Base-by-base conservation (phyloP, 2,113 vertebrate genomes). In the Haemorhous mexicanus region DNA sequence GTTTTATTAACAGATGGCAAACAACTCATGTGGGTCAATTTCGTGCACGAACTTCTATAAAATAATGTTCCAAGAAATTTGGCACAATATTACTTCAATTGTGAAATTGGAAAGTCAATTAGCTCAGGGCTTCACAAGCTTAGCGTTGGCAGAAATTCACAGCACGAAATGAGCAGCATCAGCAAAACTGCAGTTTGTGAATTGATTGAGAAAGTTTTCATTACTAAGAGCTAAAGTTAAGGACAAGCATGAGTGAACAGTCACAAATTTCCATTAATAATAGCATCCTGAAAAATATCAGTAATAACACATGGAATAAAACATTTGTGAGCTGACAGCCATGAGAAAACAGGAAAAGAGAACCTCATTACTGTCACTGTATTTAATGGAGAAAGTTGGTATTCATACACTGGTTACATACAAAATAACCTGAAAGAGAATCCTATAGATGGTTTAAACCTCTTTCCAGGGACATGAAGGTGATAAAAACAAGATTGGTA, bases 81-180 rank as follows among this genome's bases (percentile, higher is more conserved):
- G 68, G 64, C 84, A 93, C 63, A 88, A 55, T 93, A 78, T 72
- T 87, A 91, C 66, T 91, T 87, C 80, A 90, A 28, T 84, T 81
- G 76, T 87, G 64, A 94, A 94, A 95, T 19, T 81, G 76, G 75
- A 90, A 94, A 89, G 76, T 83, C 76, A 89, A 85, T 96, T 94
- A 95, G 72, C 58, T 87, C 55, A 84, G 46, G 56, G 67, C 61
- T 95, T 94, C 83, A 92, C 24, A 91, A 68, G 56, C 35, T 91
- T 90, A 67, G 47, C 0, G 1, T 13, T 70, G 84, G 73, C 82
- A 92, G 22, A 72, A 88, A 79, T 80, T 87, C 87, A 86, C 6
- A 86, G 43, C 58, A 63, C 33, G 13, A 80, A 89, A 96, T 30
- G 66, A 92, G 92, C 75, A 85, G 20, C 53, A 59, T 81, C 73